Conservation (phyloP, 2,888 invertebrate species). For the Tridacna crocea region DNA sequence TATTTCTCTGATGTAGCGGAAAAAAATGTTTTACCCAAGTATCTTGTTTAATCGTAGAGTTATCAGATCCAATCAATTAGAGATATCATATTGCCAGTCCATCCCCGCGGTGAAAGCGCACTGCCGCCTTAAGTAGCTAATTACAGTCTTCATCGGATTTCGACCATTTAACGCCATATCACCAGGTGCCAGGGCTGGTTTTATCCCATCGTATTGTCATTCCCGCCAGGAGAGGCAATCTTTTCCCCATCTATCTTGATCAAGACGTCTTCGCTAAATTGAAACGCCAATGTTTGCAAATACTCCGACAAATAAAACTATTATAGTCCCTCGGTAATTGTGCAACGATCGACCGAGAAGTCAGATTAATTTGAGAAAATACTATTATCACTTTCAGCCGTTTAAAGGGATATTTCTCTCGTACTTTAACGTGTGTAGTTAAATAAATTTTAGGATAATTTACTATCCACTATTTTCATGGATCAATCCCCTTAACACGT, state of each 20-base stretch:
- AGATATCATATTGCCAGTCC: constrained; percentile 46
- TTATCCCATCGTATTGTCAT: constrained; percentile 50
- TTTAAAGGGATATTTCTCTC: constrained; percentile 40
- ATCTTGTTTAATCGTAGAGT: constrained; percentile 17
- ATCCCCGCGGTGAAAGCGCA: constrained; percentile 42
- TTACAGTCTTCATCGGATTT: constrained; percentile 58
- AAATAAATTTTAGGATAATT: constrained; percentile 49
- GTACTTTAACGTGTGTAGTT: constrained; percentile 50
- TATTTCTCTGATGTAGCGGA: constrained; percentile 20
- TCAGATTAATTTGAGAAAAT: constrained; percentile 53
- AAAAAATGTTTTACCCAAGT: constrained; percentile 7
- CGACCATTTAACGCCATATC: constrained; percentile 52
- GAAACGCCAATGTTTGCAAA: constrained; percentile 63
- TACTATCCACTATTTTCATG: constrained; percentile 40
- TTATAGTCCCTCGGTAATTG: constrained; percentile 52
- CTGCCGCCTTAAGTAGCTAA: constrained; percentile 53
- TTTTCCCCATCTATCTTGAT: constrained; percentile 61
- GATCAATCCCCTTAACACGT: neutral
- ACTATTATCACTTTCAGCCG: constrained; percentile 55
- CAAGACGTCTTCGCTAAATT: constrained; percentile 59
- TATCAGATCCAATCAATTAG: constrained; percentile 33
- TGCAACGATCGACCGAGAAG: constrained; percentile 53
- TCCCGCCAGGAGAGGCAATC: constrained; percentile 54
- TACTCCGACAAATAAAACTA: constrained; percentile 56
- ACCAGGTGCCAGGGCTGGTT: constrained; percentile 53